A percentile compares a stretch with the other conserved stretches of the same genome.
Evolutionary conservation across 1,140 invertebrate genomes (phyloP).

Genomic region (Drosophila obscura): DNA sequence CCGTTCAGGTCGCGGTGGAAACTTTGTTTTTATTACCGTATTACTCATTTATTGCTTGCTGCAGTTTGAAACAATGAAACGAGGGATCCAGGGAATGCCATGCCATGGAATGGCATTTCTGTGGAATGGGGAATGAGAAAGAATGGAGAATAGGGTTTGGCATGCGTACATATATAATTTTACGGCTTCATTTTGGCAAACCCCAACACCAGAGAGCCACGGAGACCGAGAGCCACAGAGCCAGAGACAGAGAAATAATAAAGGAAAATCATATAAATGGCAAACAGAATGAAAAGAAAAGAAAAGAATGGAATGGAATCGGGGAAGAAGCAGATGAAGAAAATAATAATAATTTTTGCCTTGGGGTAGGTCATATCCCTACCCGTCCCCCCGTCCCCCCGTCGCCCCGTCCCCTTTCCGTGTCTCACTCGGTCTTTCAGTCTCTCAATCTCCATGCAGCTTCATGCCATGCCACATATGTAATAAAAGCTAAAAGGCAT

Average conservation of each 20-base stretch:
- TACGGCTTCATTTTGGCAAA: conserved; percentile 66
- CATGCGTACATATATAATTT: conserved; percentile 66
- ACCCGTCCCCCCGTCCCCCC: conserved; percentile 42
- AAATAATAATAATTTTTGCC: conserved; percentile 78
- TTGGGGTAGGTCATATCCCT: conserved; percentile 75
- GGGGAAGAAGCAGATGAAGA: conserved; percentile 36
- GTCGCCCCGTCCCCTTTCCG: conserved; percentile 28
- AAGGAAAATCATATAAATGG: conserved; percentile 56
- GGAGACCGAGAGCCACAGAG: conserved; percentile 30
- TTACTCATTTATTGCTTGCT: conserved; percentile 68
- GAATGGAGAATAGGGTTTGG: conserved; percentile 14
- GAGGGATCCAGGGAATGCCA: not conserved
- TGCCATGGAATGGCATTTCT: no score
- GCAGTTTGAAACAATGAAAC: conserved; percentile 68
- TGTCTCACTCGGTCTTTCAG: not conserved
- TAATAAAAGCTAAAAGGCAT: conserved; percentile 71
- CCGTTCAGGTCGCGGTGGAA: conserved; percentile 31
- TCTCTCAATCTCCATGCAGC: conserved; percentile 11
- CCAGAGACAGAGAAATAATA: conserved; percentile 46
- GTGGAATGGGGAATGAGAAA: no score
- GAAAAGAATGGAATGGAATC: conserved; percentile 9
- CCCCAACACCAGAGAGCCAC: conserved; percentile 61
- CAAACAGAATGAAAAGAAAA: conserved; percentile 25
- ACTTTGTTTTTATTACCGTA: conserved; percentile 63
- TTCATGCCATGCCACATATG: conserved; percentile 40